phyloP scores from a whole-genome alignment of 2,888 invertebrate genomes.

The Parapristionchus giblindavisi region DNA sequence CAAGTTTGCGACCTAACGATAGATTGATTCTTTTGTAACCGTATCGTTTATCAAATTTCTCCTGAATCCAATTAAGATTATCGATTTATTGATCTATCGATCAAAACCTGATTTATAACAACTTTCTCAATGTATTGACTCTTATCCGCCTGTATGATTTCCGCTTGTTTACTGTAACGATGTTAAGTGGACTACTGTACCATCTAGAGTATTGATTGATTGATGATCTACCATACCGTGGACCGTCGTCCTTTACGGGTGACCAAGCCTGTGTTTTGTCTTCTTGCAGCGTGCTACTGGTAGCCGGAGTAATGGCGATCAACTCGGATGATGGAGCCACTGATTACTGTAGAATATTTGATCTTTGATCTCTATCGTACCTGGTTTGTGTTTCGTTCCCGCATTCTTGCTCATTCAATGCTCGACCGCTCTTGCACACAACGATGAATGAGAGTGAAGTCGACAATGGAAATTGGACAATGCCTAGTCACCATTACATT shows the following conservation, averaged over 20 bases:
- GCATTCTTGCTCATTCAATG: no score
- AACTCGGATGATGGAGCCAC: background rate
- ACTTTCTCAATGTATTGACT: constrained; percentile 25
- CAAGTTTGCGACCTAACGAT: constrained; percentile 40
- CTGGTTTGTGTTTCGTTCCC: no score
- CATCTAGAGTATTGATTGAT: background rate
- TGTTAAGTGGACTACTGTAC: background rate
- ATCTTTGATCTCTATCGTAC: no score
- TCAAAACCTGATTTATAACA: constrained; percentile 29
- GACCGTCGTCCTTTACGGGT: constrained; percentile 12
- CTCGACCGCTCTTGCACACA: no score
- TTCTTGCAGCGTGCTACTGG: constrained; percentile 4
- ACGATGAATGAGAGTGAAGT: no score
- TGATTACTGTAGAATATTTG: no score
- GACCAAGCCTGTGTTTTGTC: constrained; percentile 26
- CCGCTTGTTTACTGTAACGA: background rate
- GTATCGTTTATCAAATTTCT: constrained; percentile 46
- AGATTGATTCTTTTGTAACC: constrained; percentile 45
- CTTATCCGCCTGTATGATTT: constrained; percentile 12
- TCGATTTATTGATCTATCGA: no score
- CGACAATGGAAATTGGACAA: no score
- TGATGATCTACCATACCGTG: background rate
- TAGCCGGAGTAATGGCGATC: background rate
- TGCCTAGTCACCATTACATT: no score
- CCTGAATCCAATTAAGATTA: background rate